Evolutionary conservation across 1,140 invertebrate genomes (phyloP).

Genomic region (Sinella curviseta): DNA sequence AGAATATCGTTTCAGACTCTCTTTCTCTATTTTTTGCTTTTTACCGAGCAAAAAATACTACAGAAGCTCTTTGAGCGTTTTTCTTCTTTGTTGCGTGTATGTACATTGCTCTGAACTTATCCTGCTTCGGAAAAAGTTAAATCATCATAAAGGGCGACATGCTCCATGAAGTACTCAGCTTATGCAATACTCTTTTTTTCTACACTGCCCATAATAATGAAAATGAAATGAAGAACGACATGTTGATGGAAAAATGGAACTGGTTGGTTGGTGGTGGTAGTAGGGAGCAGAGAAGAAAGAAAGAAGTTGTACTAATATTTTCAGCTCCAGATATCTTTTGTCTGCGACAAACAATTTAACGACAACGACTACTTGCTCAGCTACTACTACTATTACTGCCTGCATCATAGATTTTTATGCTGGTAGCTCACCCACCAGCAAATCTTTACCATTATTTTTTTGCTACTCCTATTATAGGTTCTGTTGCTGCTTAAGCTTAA

Average conservation of each 20-base stretch:
- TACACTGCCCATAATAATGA: not conserved
- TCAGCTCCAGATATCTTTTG: not conserved
- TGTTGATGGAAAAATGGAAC: not conserved
- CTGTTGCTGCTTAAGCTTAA: no score
- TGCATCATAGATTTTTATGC: conserved; percentile 20
- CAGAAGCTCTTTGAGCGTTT: no score
- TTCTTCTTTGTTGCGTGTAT: no score
- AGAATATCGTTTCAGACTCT: not conserved
- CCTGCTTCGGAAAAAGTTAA: not conserved
- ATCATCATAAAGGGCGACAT: not conserved
- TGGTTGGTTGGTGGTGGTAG: not conserved
- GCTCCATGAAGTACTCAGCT: not conserved
- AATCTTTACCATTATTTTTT: not conserved
- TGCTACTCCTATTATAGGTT: no score
- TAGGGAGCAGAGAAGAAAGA: no score
- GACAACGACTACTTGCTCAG: conserved; percentile 17
- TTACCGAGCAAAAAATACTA: no score
- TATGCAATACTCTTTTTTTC: not conserved
- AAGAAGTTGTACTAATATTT: conserved; percentile 8
- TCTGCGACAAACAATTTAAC: conserved; percentile 36
- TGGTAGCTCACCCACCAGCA: no score
- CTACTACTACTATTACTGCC: conserved; percentile 1
- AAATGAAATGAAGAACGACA: not conserved
- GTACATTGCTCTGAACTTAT: no score
- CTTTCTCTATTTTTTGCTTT: not conserved